Evolutionary conservation across 92 coral and sea anemone genomes (phyloP).

Genomic region (Galaxea fascicularis): DNA sequence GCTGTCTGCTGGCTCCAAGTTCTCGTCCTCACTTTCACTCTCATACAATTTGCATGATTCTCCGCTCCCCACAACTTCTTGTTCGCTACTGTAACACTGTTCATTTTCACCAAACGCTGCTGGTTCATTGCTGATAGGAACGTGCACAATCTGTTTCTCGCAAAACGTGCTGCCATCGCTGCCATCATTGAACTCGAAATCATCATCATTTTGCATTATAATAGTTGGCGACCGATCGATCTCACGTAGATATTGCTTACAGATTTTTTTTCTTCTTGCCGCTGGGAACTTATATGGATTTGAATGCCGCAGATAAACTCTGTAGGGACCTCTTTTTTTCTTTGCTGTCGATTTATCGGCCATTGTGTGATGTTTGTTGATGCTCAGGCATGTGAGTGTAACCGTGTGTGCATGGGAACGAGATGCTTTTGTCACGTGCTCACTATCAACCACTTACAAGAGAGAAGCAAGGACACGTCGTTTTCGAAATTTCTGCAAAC

Average conservation of each 20-base stretch:
- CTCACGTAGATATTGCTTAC: not conserved
- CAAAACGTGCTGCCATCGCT: not conserved
- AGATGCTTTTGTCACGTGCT: constrained; percentile 20
- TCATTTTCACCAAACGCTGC: not conserved
- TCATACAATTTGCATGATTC: constrained; percentile 24
- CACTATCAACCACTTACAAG: constrained; percentile 26
- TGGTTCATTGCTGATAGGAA: not conserved
- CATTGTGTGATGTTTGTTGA: constrained; percentile 9
- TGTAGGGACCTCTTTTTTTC: constrained; percentile 6
- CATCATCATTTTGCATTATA: not conserved
- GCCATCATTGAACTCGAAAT: not conserved
- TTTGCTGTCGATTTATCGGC: constrained; percentile 18
- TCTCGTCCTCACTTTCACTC: constrained; percentile 14
- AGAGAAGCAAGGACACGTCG: constrained; percentile 19
- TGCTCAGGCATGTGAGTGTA: not conserved
- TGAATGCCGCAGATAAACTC: not conserved
- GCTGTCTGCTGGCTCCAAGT: not conserved
- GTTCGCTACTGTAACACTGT: not conserved
- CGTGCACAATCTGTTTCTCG: too few relatives aligned
- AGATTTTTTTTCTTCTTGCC: constrained; percentile 17
- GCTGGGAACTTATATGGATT: constrained; percentile 19
- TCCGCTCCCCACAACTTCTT: too few relatives aligned
- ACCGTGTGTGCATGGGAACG: not conserved
- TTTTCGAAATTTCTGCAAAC: not conserved
- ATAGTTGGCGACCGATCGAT: not conserved